Evolutionary conservation across 2,888 invertebrate species (phyloP).

Genomic region (Nipponacmea schrenckii): DNA sequence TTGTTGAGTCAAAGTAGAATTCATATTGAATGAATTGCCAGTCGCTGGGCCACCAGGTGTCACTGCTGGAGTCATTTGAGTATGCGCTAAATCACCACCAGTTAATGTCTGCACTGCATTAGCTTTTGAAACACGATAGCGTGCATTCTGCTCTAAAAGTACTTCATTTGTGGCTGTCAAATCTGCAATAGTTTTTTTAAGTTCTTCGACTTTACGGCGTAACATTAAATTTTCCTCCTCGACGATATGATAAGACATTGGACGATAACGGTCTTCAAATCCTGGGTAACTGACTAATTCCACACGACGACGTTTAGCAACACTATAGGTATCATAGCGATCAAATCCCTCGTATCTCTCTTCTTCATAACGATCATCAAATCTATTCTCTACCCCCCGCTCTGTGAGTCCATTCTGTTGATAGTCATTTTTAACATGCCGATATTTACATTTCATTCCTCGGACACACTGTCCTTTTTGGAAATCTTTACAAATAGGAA

Average conservation of each 20-base stretch:
- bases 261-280: slow-evolving; percentile 45
- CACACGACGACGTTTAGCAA: slow-evolving; percentile 47
- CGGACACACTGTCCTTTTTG: slow-evolving; percentile 73
- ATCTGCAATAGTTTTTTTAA: slow-evolving; percentile 79
- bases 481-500: slow-evolving; percentile 75
- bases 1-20: slow-evolving; percentile 65
- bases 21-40: slow-evolving; percentile 40
- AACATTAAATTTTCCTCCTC: slow-evolving; percentile 78
- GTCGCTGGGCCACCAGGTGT: slow-evolving; percentile 56
- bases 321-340: slow-evolving; percentile 40
- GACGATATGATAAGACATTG: slow-evolving; percentile 57
- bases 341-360: slow-evolving; percentile 47
- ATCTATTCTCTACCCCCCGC: slow-evolving; percentile 26
- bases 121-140: slow-evolving; percentile 71
- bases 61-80: slow-evolving; percentile 67
- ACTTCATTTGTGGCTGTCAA: slow-evolving; percentile 83
- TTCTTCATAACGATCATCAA: slow-evolving; percentile 20
- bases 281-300: slow-evolving; percentile 36
- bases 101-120: slow-evolving; percentile 49
- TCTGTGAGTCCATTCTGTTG: slow-evolving; percentile 6
- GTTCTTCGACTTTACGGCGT: slow-evolving; percentile 76
- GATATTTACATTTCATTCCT: slow-evolving; percentile 70
- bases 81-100: slow-evolving; percentile 47
- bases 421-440: slow-evolving; percentile 61
- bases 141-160: slow-evolving; percentile 81